phyloP scores from a whole-genome alignment of 2,113 vertebrate species.

The Lampris incognitus region DNA sequence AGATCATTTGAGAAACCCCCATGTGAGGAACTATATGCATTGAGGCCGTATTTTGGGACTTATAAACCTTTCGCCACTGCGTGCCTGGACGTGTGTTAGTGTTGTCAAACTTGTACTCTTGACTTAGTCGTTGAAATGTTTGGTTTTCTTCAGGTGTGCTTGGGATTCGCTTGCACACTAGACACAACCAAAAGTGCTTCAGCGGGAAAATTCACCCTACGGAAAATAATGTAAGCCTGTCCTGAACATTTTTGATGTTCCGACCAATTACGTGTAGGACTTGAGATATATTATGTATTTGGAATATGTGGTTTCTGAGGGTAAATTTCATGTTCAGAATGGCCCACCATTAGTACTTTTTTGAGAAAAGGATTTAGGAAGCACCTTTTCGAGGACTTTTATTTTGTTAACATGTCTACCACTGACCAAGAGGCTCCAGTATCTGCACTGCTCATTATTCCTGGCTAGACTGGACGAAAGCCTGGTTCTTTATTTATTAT shows the following conservation, averaged over 20 bases:
- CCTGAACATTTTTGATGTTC: neutral
- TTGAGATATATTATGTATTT: neutral
- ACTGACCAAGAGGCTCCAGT: neutral
- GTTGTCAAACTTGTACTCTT: conserved; percentile 5
- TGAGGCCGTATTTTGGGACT: conserved; percentile 10
- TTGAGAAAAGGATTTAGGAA: neutral
- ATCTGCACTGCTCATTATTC: neutral
- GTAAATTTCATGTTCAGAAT: conserved; percentile 3
- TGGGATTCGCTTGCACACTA: conserved; percentile 26
- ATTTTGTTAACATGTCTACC: neutral
- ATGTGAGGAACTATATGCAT: neutral
- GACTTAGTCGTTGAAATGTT: conserved; percentile 15
- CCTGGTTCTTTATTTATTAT: neutral
- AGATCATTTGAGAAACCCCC: neutral
- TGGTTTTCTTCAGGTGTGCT: conserved; percentile 8
- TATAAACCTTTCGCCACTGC: neutral
- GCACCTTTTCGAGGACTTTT: neutral
- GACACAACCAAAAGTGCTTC: neutral
- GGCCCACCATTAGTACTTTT: neutral
- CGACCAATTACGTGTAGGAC: neutral
- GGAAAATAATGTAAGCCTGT: neutral
- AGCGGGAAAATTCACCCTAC: neutral
- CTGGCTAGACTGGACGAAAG: conserved; percentile 3
- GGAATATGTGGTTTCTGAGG: conserved; percentile 13
- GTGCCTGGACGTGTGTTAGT: conserved; percentile 5